Evolutionary conservation across 2,113 vertebrate species (phyloP).

Genomic region (Parus major): DNA sequence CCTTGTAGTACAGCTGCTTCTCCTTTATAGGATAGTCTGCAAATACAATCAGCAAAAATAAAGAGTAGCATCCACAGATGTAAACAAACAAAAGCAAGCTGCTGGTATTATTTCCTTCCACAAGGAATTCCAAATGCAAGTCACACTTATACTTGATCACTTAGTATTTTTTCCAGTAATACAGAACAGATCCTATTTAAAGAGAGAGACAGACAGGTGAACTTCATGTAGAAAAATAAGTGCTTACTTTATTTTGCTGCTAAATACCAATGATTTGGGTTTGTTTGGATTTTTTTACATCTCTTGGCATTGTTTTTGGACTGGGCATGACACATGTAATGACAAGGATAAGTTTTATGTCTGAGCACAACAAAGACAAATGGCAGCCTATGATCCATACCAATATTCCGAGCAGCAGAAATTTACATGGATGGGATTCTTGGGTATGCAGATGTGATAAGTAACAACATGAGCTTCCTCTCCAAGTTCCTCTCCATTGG

Average conservation of each 20-base stretch:
- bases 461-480: not conserved
- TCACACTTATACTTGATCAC: not conserved
- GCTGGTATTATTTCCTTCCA: not conserved
- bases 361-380: not conserved
- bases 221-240: not conserved
- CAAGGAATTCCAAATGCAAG: slow-evolving; percentile 15
- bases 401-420: not conserved
- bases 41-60: not conserved
- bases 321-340: not conserved
- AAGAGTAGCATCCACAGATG: not conserved
- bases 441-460: fast-evolving
- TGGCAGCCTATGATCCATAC: not conserved
- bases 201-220: not conserved
- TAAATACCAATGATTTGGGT: not conserved
- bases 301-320: not conserved
- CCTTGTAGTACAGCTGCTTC: not conserved
- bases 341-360: not conserved
- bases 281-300: not conserved
- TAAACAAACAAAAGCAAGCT: not conserved
- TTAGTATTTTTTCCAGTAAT: not conserved
- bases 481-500: not conserved
- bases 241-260: not conserved
- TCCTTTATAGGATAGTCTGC: not conserved
- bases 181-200: slow-evolving; percentile 4
- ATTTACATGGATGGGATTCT: not conserved